These are phyloP conservation scores for Riparia riparia DNA, from an alignment of 2,113 vertebrate species.

Conservation along the genomic window DNA sequence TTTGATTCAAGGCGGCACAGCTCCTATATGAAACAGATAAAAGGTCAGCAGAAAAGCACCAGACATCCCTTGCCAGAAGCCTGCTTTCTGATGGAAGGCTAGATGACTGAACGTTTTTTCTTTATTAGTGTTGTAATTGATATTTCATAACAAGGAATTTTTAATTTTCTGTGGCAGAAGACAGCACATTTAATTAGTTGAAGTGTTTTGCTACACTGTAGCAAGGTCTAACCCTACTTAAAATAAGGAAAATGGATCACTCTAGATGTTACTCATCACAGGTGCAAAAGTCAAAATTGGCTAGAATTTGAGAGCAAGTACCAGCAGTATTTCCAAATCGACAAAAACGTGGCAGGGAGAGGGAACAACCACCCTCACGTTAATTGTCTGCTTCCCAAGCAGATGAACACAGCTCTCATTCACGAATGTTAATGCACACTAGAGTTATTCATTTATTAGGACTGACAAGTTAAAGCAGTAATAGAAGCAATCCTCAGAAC, in stretches of 20 bases:
- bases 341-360: rapidly evolving
- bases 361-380: background rate
- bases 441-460: background rate
- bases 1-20: slow-evolving; percentile 82
- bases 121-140: background rate
- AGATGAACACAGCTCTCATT: background rate
- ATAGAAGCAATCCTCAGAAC: background rate
- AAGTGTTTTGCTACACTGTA: background rate
- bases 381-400: background rate
- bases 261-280: background rate
- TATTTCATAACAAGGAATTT: background rate
- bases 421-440: background rate
- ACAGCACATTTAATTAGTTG: background rate
- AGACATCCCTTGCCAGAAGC: background rate
- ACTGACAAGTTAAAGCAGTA: background rate
- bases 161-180: background rate
- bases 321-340: background rate
- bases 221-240: background rate
- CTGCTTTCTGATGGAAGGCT: background rate
- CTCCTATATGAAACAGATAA: slow-evolving; percentile 75
- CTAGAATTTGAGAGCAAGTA: background rate
- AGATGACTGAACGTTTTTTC: background rate
- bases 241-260: background rate
- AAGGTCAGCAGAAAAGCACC: background rate
- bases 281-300: background rate